A percentile compares a stretch with the other conserved stretches of the same genome.
Evolutionary conservation across 2,797 vertebrate genomes (phyloP).

Genomic region (Bovichtus diacanthus): DNA sequence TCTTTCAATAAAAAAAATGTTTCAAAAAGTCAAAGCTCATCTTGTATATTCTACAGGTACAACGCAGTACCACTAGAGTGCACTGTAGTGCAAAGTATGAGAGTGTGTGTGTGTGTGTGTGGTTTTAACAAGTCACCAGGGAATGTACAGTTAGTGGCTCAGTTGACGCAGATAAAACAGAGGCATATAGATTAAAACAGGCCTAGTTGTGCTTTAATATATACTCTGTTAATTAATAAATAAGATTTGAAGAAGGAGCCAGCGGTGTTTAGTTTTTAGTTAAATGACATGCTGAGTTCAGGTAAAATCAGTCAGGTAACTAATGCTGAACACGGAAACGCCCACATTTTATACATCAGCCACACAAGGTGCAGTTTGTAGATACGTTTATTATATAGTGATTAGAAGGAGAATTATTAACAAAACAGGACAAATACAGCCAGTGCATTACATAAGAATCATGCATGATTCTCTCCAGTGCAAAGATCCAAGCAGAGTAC

Average conservation of each 20-base stretch:
- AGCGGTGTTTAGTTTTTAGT: constrained; percentile 1
- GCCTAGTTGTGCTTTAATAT: not conserved
- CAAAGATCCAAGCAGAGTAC: not conserved
- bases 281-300: not conserved
- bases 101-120: not conserved
- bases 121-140: not conserved
- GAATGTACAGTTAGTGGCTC: not conserved
- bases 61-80: constrained; percentile 54
- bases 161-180: constrained; percentile 1
- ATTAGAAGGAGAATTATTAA: constrained; percentile 8
- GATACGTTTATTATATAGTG: constrained; percentile 39
- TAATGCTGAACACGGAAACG: not conserved
- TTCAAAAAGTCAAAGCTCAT: constrained; percentile 51
- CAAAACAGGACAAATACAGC: constrained; percentile 13
- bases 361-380: constrained; percentile 9
- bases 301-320: not conserved
- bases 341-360: not conserved
- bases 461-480: constrained; percentile 37
- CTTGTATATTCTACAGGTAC: constrained; percentile 27
- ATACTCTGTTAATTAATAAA: not conserved
- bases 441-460: constrained; percentile 31
- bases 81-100: constrained; percentile 18
- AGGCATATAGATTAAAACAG: not conserved
- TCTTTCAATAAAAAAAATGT: constrained; percentile 95
- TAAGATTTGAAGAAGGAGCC: not conserved